Conservation (phyloP, 2,888 invertebrate genomes). For the Agelastica alni region DNA sequence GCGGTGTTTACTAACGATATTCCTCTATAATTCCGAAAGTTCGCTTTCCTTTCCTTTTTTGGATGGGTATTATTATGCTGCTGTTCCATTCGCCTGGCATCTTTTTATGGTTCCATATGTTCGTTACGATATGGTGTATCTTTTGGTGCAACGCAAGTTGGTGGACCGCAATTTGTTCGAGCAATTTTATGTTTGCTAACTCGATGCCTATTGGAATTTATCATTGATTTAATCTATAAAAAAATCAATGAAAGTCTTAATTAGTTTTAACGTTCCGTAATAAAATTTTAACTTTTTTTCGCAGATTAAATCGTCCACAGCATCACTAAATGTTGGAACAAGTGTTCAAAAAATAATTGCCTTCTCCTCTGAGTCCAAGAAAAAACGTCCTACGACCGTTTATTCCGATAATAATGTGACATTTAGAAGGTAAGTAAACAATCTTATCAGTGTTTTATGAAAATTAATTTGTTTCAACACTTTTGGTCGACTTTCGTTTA, state of each 20-base stretch:
- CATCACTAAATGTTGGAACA: slow-evolving; percentile 18
- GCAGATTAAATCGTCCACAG: slow-evolving; percentile 28
- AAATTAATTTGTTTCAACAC: too few species aligned
- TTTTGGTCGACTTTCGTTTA: slow-evolving; percentile 27
- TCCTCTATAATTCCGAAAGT: too few species aligned
- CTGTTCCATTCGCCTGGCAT: too few species aligned
- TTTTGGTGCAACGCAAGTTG: too few species aligned
- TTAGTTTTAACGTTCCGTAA: slow-evolving; percentile 12
- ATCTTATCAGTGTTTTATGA: slow-evolving; percentile 6
- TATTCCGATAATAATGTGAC: slow-evolving; percentile 21
- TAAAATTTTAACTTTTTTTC: slow-evolving; percentile 17
- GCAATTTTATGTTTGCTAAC: too few species aligned
- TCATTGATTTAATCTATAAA: slow-evolving; percentile 1
- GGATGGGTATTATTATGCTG: too few species aligned
- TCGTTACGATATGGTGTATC: too few species aligned
- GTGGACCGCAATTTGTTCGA: too few species aligned
- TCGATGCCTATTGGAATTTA: too few species aligned
- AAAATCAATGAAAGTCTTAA: slow-evolving; percentile 17
- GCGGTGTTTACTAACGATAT: too few species aligned
- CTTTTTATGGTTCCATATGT: too few species aligned
- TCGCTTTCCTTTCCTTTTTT: too few species aligned
- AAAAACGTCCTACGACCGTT: slow-evolving; percentile 20
- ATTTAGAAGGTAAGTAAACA: slow-evolving; percentile 25
- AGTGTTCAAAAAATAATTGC: slow-evolving; percentile 9
- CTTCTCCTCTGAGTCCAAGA: slow-evolving; percentile 18